Evolutionary conservation across 2,113 vertebrate genomes (phyloP), one percentile per base, ranked within the genome.

Genomic region (Corythornis cristatus): DNA sequence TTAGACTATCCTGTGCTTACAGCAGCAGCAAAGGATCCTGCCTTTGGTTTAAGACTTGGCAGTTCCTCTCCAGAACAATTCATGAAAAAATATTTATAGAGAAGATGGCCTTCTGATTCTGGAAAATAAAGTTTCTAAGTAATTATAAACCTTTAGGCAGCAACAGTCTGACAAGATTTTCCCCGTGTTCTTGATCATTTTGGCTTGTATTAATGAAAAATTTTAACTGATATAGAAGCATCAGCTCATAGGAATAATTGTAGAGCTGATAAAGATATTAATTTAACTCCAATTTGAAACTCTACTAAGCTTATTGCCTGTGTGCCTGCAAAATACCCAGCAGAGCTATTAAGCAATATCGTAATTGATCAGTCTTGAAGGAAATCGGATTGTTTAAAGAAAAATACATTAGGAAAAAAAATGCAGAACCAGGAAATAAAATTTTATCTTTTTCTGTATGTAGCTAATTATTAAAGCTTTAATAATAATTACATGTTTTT

Each of bases 231-330:
- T 62, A 66, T 2, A 65, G 53, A 73, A 82, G 20, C 14, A 72
- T 62, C 50, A 79, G n/a, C 22, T 86, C 40, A 57, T 4, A 71
- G 18, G 26, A 81, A 80, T 88, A 88, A 90, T 35, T 68, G 19
- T 65, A 84, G 31, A 65, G 23, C 31, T 23, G 83, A 86, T 81
- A 86, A 88, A 93, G 43, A 42, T 28, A 16, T 79, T 95, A 95
- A 95, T 82, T 88, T 74, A 81, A 90, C 29, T 86, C 7, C 9
- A 64, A 42, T 83, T 77, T 89, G 58, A 90, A 95, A 95, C n/a
- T 82, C 20, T 50, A 21, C 31, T 86, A 62, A 89, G 40, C 4
- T 61, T 89, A 58, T 85, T 96, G 23, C 51, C 26, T 57, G 19
- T 42, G 57, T 76, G 51, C 6, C 80, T 71, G 56, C 88, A 94